Base-by-base conservation (phyloP, 2,888 invertebrate genomes). In the Clostera curtula region DNA sequence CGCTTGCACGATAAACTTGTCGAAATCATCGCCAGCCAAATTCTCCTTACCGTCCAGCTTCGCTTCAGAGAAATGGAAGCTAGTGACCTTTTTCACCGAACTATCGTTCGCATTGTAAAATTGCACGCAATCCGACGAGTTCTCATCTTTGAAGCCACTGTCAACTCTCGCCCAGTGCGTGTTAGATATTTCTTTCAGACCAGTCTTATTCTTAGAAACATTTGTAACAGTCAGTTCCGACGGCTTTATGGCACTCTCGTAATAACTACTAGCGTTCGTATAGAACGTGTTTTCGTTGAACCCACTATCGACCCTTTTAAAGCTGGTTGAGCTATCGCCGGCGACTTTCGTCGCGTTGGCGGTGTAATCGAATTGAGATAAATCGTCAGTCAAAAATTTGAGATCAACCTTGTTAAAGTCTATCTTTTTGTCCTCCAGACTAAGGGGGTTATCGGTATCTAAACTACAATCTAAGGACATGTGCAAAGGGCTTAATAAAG, bases 221-320 rank as follows among this genome's bases (percentile, higher is more conserved):
- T 67, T 66, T 12, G 76, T 75, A 21, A 79, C 66, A 12, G 80
- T 82, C 39, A 82, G 43, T 49, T 80, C 82, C n/a, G 80, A 80
- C 16, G 79, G 79, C 56, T 79, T 80, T 73, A 82, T 82, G 67
- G 80, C 77, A 70, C 82, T 77, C 53, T 80, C 79, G 31, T 82
- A 82, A 40, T 80, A 80, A 63, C 82, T 80, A 46, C 79, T 79
- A 19, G 72, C 73, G 40, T 75, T 76, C 4, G 59, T 56, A 48
- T 69, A 79, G 31, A 76, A 79, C 3, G 77, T 79, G 24, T 77
- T 73, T 31, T 84, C 84, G 32, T 75, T 77, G 34, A 73, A 82
- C 5, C 83, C 84, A 38, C 83, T 84, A 31, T 80, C 79, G 8
- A 75, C 49, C 56, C 67, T 66, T 49, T 76, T 82, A 52, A 77